Evolutionary conservation across 2,113 vertebrate species (phyloP).

Genomic region (Dicerorhinus sumatrensis): DNA sequence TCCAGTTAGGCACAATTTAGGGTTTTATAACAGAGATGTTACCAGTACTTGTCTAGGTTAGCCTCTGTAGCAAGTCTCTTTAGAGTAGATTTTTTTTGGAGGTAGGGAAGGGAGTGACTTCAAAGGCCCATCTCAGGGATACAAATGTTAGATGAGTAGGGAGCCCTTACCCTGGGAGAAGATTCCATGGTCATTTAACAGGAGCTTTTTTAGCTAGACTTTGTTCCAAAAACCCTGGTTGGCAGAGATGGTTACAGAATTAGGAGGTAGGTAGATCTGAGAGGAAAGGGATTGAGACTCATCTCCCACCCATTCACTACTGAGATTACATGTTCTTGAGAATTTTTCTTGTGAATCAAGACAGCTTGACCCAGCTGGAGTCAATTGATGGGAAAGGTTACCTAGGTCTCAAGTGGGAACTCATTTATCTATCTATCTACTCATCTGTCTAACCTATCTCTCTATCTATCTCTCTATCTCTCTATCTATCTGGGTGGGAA

Average conservation of each 20-base stretch:
- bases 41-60: background rate
- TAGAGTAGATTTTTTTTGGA: background rate
- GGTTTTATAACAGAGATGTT: constrained; percentile 8
- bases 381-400: background rate
- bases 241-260: background rate
- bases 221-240: background rate
- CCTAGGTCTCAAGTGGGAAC: background rate
- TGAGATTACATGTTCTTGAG: background rate
- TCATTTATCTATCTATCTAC: background rate
- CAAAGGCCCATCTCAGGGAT: background rate
- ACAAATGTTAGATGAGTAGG: background rate
- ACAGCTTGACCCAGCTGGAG: background rate
- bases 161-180: background rate
- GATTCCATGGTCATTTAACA: background rate
- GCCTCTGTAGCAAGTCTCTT: background rate
- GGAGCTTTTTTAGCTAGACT: background rate
- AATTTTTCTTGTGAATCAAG: background rate
- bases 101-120: background rate
- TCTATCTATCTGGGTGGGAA: background rate
- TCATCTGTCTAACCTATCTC: background rate
- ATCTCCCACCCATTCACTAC: background rate
- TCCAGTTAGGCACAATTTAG: background rate
- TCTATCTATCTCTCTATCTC: background rate
- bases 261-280: background rate
- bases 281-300: background rate